Conservation (phyloP, 2,113 vertebrate genomes). For the Panurus biarmicus region DNA sequence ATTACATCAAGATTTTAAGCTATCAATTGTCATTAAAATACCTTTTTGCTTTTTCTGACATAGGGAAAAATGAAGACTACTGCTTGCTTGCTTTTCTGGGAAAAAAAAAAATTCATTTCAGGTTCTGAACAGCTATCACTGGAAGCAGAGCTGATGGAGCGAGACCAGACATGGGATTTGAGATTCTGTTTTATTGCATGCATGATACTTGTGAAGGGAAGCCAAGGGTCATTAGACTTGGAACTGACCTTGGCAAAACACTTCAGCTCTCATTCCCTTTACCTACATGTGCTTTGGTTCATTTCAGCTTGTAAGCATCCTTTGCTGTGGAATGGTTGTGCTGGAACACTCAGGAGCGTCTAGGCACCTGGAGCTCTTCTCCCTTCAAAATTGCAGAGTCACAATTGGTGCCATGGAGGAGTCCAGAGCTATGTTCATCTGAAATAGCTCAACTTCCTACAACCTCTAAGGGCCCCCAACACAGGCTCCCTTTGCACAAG, state of each 20-base stretch:
- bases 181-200: background rate
- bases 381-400: background rate
- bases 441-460: background rate
- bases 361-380: background rate
- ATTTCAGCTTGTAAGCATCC: background rate
- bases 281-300: rapidly evolving
- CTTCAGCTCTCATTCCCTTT: background rate
- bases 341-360: rapidly evolving
- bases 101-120: background rate
- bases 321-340: background rate
- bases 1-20: background rate
- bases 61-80: background rate
- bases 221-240: background rate
- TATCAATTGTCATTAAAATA: background rate
- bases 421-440: background rate
- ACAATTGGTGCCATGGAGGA: background rate
- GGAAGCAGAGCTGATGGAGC: background rate
- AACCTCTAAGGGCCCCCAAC: background rate
- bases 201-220: background rate
- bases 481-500: background rate
- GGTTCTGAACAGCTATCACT: background rate
- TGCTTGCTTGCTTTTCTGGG: background rate
- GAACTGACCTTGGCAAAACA: background rate
- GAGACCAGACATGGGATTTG: background rate
- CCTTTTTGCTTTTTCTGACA: background rate